Conservation (phyloP, 2,797 vertebrate species). For the Pangasius krempfi region DNA sequence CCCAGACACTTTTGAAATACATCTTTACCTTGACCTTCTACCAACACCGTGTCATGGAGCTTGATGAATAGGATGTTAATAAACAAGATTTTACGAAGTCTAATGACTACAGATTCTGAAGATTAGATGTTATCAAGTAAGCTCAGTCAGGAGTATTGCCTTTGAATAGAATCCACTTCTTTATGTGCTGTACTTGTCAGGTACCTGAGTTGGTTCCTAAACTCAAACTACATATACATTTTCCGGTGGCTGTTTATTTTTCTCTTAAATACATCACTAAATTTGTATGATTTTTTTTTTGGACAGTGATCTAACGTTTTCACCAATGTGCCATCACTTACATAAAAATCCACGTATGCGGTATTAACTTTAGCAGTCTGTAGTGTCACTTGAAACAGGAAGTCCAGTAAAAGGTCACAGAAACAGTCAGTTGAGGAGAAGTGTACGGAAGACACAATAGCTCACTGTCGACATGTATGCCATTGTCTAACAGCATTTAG, state of each 20-base stretch:
- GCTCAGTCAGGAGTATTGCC: background rate
- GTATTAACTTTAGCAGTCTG: constrained; percentile 67
- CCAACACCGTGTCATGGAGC: background rate
- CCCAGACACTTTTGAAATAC: background rate
- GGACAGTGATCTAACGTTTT: background rate
- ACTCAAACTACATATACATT: background rate
- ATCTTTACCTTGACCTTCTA: background rate
- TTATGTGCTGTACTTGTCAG: background rate
- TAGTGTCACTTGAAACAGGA: constrained; percentile 75
- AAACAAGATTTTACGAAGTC: background rate
- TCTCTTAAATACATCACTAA: background rate
- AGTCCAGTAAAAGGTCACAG: constrained; percentile 72
- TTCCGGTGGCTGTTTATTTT: background rate
- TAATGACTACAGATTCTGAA: background rate
- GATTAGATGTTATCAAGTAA: background rate
- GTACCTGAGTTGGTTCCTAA: background rate
- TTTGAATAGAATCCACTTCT: background rate
- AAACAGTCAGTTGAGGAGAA: constrained; percentile 68
- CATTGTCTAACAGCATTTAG: background rate
- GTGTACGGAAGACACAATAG: constrained; percentile 52
- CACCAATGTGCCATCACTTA: background rate
- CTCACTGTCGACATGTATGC: background rate
- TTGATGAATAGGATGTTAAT: background rate
- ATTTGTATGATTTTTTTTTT: background rate
- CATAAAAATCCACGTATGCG: background rate